Evolutionary conservation across 2,888 invertebrate species (phyloP).

Genomic region (Petrolisthes manimaculis): DNA sequence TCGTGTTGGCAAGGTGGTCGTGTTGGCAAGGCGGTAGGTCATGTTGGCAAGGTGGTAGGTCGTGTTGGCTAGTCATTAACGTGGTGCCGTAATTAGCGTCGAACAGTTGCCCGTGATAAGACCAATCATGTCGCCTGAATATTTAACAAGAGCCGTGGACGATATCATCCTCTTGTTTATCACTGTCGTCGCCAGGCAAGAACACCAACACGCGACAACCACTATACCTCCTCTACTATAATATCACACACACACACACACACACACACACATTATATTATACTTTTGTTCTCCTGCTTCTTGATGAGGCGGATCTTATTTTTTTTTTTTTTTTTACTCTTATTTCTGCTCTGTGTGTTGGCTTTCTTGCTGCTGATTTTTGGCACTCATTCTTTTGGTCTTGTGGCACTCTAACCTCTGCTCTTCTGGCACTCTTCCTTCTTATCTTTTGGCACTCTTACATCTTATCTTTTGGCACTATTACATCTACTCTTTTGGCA

Average conservation of each 20-base stretch:
- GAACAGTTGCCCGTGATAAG: conserved; percentile 53
- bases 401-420: too few species aligned
- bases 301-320: background rate
- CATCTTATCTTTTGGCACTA: too few species aligned
- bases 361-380: too few species aligned
- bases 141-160: conserved; percentile 51
- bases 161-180: conserved; percentile 52
- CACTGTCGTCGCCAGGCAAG: conserved; percentile 53
- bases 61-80: conserved; percentile 41
- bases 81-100: conserved; percentile 49
- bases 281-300: background rate
- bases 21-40: too few species aligned
- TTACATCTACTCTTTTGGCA: too few species aligned
- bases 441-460: too few species aligned
- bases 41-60: background rate
- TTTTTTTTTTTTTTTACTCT: background rate
- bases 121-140: conserved; percentile 58
- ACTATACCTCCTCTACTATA: background rate
- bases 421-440: too few species aligned
- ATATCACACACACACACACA: too few species aligned
- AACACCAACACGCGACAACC: conserved; percentile 37
- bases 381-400: too few species aligned
- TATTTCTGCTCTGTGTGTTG: background rate
- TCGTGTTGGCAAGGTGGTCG: too few species aligned
- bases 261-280: too few species aligned